Conservation (phyloP, 2,113 vertebrate species). For the Strix uralensis region DNA sequence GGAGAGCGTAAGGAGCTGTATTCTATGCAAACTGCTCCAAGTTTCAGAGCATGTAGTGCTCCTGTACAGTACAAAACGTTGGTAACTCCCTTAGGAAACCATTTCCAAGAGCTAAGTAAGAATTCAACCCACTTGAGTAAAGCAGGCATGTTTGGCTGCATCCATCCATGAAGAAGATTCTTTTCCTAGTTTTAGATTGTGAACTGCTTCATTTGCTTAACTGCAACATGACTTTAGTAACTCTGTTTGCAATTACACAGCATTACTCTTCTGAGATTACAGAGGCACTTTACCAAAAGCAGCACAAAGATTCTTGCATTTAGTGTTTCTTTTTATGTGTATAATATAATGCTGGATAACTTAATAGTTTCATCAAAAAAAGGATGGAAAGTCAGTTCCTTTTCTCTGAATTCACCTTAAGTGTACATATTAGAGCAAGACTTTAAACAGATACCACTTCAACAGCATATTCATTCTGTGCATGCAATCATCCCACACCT, state of each 20-base stretch:
- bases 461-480: neutral
- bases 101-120: neutral
- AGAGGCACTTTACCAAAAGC: neutral
- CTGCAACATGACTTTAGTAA: neutral
- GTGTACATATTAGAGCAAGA: neutral
- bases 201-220: neutral
- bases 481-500: neutral
- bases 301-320: neutral
- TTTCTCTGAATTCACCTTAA: neutral
- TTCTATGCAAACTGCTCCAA: neutral
- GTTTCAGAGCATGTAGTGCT: neutral
- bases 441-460: accelerated
- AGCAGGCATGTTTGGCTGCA: neutral
- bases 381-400: accelerated
- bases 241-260: neutral
- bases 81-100: neutral
- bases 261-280: neutral
- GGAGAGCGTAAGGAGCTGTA: accelerated
- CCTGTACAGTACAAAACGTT: neutral
- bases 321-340: neutral
- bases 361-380: neutral
- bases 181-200: neutral
- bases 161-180: neutral
- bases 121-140: neutral
- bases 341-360: neutral